Base-by-base conservation (phyloP, 2,797 vertebrate species). In the Sylvia borin region DNA sequence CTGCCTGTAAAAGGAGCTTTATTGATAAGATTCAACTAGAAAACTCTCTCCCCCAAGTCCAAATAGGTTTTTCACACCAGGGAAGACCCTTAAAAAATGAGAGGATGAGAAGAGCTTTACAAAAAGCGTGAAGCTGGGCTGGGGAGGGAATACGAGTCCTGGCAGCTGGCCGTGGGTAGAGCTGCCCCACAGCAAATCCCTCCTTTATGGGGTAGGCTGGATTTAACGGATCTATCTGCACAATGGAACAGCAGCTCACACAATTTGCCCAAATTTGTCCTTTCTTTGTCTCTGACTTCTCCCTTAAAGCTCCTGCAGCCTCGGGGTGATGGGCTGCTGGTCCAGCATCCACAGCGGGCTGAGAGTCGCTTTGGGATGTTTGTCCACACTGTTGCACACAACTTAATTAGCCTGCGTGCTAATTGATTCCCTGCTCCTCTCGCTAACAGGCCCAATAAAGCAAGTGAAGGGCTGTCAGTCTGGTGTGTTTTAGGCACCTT, bases 121-220 rank as follows among this genome's bases (percentile, higher is more conserved):
- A 38, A 40, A 65, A 58, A 38, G 11, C 1, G 14, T 22, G 57
- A 26, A 31, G 43, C 19, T 34, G 29, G 10, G 15, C 7, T 48
- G 32, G 6, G 16, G 8, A 18, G 17, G 11, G 36, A 21, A 65
- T 0, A 2, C n/a, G 68, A 40, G 10, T 83, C 16, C n/a, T 74
- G 64, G 58, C 17, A 45, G 34, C 26, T 48, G 79, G 32, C 9
- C 25, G 18, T 38, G 50, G 57, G 7, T 31, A 0, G 3, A 84
- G 48, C 25, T 55, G 53, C 48, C 70, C 70, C 61, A 11, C 36
- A 60, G 31, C 32, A 61, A 45, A 84, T 32, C 36, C 66, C 16
- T 74, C 14, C 27, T 66, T 32, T 5, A 1, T 0, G 2, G 42
- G 55, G 18, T 0, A 13, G 31, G 13, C 13, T 9, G 17, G n/a